phyloP scores from a whole-genome alignment of 2,888 invertebrate genomes.

The Andrena fulva region DNA sequence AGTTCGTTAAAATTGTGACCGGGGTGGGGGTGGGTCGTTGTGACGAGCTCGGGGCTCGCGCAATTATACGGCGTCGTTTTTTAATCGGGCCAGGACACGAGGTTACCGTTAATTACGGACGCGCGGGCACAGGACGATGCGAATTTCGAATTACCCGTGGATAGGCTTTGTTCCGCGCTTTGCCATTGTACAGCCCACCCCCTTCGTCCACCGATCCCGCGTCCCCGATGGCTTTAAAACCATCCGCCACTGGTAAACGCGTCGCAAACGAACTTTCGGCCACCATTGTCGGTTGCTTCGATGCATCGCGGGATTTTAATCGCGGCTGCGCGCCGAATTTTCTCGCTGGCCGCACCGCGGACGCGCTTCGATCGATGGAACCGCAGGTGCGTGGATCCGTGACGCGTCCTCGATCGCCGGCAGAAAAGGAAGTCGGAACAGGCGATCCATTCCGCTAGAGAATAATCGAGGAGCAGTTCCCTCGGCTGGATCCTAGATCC shows the following conservation, averaged over 20 bases:
- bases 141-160: conserved; percentile 77
- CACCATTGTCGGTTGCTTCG: conserved; percentile 69
- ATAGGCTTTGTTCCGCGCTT: conserved; percentile 75
- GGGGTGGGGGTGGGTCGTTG: conserved; percentile 22
- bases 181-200: conserved; percentile 70
- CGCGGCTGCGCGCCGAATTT: conserved; percentile 57
- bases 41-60: conserved; percentile 17
- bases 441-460: background rate
- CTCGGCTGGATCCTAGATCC: background rate
- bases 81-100: conserved; percentile 70
- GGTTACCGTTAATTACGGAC: conserved; percentile 75
- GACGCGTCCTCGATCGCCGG: background rate
- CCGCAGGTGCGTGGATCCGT: conserved; percentile 34
- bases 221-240: conserved; percentile 72
- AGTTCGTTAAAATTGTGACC: conserved; percentile 60
- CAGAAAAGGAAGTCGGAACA: background rate
- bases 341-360: conserved; percentile 43
- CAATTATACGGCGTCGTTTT: conserved; percentile 65
- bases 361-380: conserved; percentile 44
- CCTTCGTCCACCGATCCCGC: conserved; percentile 43
- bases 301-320: conserved; percentile 68
- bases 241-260: conserved; percentile 71
- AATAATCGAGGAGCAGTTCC: background rate
- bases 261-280: conserved; percentile 72
- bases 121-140: conserved; percentile 70